A percentile compares a stretch with the other conserved stretches of the same genome.
phyloP scores from a whole-genome alignment of 2,797 vertebrate genomes.

The Synaphobranchus kaupii region DNA sequence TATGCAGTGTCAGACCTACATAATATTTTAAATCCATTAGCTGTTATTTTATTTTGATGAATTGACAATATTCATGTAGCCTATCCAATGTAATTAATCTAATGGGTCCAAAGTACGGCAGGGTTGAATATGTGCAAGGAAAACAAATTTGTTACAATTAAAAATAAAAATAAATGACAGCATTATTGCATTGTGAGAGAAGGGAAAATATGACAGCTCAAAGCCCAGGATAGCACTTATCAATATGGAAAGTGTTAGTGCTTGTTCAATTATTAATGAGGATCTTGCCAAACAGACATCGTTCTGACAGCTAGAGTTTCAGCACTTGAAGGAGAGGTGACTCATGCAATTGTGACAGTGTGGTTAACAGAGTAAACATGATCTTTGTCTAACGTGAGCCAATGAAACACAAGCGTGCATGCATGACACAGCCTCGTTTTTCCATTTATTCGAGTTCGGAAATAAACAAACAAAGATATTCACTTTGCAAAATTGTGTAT shows the following conservation, averaged over 20 bases:
- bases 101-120: neutral
- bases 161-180: constrained; percentile 8
- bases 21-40: neutral
- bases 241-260: constrained; percentile 58
- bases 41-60: neutral
- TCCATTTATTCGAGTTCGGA: no score
- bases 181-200: constrained; percentile 11
- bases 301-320: constrained; percentile 13
- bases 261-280: constrained; percentile 73
- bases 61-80: neutral
- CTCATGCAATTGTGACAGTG: neutral
- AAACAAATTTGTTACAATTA: neutral
- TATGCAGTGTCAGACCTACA: neutral
- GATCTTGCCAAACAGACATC: constrained; percentile 46
- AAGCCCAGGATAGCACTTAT: constrained; percentile 17
- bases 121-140: neutral
- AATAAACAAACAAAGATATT: neutral
- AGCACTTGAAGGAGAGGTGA: neutral
- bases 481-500: neutral
- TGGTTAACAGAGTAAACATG: neutral
- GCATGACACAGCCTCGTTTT: neutral
- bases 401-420: neutral
- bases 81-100: constrained; percentile 4
- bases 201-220: neutral
- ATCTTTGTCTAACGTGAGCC: neutral